These are phyloP conservation scores for Garra rufa DNA, from an alignment of 2,113 vertebrate genomes.

Conservation along the genomic window DNA sequence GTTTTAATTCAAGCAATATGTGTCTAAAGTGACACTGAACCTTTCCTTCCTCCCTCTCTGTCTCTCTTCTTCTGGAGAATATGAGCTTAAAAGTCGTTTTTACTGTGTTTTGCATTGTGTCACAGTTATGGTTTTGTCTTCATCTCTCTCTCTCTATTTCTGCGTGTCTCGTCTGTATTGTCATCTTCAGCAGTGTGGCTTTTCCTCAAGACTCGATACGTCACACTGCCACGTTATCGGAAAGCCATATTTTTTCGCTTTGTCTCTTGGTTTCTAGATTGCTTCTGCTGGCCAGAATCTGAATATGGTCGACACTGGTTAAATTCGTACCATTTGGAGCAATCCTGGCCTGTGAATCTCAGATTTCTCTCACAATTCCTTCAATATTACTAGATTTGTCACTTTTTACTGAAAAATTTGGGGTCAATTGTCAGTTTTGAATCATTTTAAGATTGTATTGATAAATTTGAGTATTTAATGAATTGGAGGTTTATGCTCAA, in stretches of 20 bases:
- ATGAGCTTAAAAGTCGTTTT: neutral
- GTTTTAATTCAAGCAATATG: slow-evolving; percentile 69
- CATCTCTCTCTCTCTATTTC: neutral
- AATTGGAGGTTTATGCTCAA: neutral
- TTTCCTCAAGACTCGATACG: slow-evolving; percentile 14
- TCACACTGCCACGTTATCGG: slow-evolving; percentile 58
- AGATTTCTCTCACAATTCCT: neutral
- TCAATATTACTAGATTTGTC: neutral
- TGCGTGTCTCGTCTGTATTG: slow-evolving; percentile 16
- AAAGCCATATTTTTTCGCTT: slow-evolving; percentile 39
- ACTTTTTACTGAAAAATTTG: neutral
- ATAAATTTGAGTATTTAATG: neutral
- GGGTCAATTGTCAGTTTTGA: neutral
- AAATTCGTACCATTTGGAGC: slow-evolving; percentile 28
- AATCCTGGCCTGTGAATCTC: neutral
- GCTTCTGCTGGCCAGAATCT: slow-evolving; percentile 24
- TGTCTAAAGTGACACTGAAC: slow-evolving; percentile 49
- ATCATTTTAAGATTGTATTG: neutral
- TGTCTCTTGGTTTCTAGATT: slow-evolving; percentile 10
- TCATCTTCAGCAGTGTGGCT: slow-evolving; percentile 22
- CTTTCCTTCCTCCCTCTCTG: slow-evolving; percentile 22
- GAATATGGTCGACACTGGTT: neutral
- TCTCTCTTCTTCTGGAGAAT: slow-evolving; percentile 25
- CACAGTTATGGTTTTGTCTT: neutral
- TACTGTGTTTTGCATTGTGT: neutral